Base-by-base conservation (phyloP, 2,797 vertebrate species). In the Todus mexicanus region DNA sequence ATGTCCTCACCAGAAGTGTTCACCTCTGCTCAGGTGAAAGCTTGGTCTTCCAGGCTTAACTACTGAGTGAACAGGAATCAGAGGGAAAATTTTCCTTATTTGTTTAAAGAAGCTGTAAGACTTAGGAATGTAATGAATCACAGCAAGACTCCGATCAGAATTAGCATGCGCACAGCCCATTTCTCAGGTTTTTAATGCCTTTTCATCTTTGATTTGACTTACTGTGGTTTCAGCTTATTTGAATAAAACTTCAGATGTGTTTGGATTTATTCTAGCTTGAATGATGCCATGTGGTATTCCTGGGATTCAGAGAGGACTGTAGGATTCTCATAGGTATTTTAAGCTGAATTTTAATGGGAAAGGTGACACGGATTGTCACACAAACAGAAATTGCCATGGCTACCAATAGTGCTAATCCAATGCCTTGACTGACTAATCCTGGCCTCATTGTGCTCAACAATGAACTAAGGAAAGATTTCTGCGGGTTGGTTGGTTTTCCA, bases 261-360 rank as follows among this genome's bases (percentile, higher is more conserved):
- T 96, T 92, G 77, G 93, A 94, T 95, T 92, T 87, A 78, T 84
- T 95, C 95, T 87, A 73, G 87, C 90, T 95, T 94, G 64, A 97
- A 95, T 93, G 93, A 96, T 95, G 66, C 72, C 12, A 12, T 73
- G 63, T 57, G 84, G 92, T 89, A 88, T 96, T 95, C 66, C 70
- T 87, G 81, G 89, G 92, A 96, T 96, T 96, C 95, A 96, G 92
- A 92, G 88, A 96, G 85, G 79, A 96, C 96, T 96, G 45, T 79
- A 77, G 93, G 89, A 95, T 96, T 97, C 84, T 93, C 81, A 60
- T 94, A 96, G 95, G 84, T 96, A 95, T 97, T 97, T 97, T 95
- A 94, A 95, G 73, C 60, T 97, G 94, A 96, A 97, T 97, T 97
- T 97, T 97, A 97, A 97, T 97, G 96, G 97, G 45, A 94, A 92